Percentiles rank a stretch among this genome's conserved stretches.
phyloP scores from a whole-genome alignment of 2,113 vertebrate genomes.

The Eulemur rufifrons region DNA sequence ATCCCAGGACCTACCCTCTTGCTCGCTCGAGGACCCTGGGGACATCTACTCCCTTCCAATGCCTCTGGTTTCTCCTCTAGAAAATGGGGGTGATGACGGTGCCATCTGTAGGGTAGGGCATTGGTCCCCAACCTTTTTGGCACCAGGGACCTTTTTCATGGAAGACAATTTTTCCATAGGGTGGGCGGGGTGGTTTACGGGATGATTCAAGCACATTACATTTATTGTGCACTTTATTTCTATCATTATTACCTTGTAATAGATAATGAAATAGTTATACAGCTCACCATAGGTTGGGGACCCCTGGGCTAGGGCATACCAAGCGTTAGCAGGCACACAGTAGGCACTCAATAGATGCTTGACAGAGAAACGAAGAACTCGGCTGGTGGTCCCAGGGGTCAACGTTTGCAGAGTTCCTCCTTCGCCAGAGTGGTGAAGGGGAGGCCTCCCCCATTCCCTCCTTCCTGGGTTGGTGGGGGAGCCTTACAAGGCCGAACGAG shows the following conservation, averaged over 20 bases:
- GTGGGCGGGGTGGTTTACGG: no score
- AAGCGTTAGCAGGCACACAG: background rate
- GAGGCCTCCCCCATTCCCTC: accelerated
- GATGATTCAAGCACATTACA: no score
- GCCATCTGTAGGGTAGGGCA: background rate
- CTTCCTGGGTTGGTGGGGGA: background rate
- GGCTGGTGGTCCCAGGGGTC: background rate
- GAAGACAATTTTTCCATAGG: background rate
- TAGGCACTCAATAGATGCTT: background rate
- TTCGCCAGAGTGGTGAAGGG: background rate
- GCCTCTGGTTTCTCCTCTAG: background rate
- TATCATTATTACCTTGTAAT: no score
- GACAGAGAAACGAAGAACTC: background rate
- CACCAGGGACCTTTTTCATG: background rate
- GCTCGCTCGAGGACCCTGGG: background rate
- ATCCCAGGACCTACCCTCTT: no score
- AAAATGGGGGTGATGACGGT: no score
- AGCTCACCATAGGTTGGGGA: no score
- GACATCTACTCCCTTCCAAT: background rate
- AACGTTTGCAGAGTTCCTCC: background rate
- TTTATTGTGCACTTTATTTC: no score
- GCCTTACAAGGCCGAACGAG: slow-evolving; percentile 19
- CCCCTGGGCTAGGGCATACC: background rate
- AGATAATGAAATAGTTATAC: no score
- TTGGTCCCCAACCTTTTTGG: background rate